Percentiles rank a stretch among this genome's conserved stretches.
These are phyloP conservation scores for Recurvirostra avosetta DNA, from an alignment of 2,113 vertebrate genomes.

Conservation along the genomic window DNA sequence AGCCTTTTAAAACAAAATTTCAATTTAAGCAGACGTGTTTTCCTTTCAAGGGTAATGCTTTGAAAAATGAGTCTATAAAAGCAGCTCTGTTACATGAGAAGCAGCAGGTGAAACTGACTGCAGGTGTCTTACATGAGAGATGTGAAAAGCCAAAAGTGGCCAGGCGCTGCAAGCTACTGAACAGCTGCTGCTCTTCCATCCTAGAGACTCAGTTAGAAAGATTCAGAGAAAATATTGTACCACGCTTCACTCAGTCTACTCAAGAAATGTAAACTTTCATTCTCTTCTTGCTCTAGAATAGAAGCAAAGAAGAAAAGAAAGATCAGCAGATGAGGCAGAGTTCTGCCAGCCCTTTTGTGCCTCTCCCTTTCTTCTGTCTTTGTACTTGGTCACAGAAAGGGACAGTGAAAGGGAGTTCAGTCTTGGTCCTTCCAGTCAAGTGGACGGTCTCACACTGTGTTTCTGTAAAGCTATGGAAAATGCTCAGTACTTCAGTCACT, in stretches of 20 bases:
- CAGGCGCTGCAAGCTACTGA: neutral
- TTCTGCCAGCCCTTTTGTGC: neutral
- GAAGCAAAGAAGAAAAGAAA: neutral
- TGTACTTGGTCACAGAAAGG: neutral
- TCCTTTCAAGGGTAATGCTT: neutral
- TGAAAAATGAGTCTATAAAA: neutral
- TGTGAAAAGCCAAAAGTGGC: neutral
- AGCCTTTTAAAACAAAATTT: neutral
- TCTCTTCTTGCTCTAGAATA: neutral
- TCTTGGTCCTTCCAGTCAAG: neutral
- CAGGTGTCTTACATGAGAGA: neutral
- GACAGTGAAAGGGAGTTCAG: neutral
- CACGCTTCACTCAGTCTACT: neutral
- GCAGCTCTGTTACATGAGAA: neutral
- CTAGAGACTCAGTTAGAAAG: neutral
- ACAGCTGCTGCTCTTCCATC: neutral
- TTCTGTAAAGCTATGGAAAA: neutral
- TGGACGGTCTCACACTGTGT: neutral
- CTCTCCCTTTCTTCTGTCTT: neutral
- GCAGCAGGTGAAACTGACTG: neutral
- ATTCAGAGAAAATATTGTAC: neutral
- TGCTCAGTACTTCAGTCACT: neutral
- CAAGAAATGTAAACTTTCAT: neutral
- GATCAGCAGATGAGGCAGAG: neutral
- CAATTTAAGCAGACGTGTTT: neutral